phyloP scores from a whole-genome alignment of 2,888 invertebrate species.

The Dascillus cervinus region DNA sequence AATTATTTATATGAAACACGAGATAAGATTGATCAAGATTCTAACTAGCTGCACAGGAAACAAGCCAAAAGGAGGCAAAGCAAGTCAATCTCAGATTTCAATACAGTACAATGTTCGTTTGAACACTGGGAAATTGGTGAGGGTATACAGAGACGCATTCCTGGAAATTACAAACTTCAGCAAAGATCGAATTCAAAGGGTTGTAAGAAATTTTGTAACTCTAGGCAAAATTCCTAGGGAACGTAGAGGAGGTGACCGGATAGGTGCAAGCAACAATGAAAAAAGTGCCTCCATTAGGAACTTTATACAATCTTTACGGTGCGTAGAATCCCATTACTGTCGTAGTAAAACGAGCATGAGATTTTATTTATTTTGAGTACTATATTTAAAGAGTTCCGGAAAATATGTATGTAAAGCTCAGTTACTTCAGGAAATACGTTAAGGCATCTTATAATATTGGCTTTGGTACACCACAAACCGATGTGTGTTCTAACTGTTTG shows the following conservation, averaged over 20 bases:
- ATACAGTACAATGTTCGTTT: slow-evolving; percentile 7
- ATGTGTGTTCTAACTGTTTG: slow-evolving; percentile 3
- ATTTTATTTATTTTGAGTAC: slow-evolving; percentile 6
- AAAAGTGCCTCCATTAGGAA: slow-evolving; percentile 1
- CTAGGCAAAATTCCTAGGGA: slow-evolving; percentile 3
- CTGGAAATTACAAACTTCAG: slow-evolving; percentile 4
- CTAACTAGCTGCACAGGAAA: slow-evolving; percentile 3
- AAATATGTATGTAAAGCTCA: slow-evolving; percentile 6
- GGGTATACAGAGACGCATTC: slow-evolving; percentile 5
- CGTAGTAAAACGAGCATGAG: slow-evolving; percentile 5
- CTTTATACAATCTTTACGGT: slow-evolving; percentile 6
- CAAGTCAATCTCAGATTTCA: slow-evolving; percentile 2
- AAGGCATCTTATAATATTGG: slow-evolving; percentile 8
- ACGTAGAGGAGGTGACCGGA: slow-evolving; percentile 2
- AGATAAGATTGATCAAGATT: slow-evolving; percentile 9
- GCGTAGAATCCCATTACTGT: slow-evolving; percentile 7
- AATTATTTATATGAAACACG: slow-evolving; percentile 2
- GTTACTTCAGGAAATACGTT: slow-evolving; percentile 8
- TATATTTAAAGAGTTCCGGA: slow-evolving; percentile 4
- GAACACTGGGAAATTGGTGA: too few species aligned
- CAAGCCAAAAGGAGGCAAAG: slow-evolving; percentile 6
- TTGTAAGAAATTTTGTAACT: slow-evolving; percentile 7
- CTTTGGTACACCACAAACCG: slow-evolving; percentile 5
- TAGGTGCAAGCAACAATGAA: slow-evolving; percentile 5
- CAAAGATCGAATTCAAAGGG: too few species aligned